Evolutionary conservation across 2,888 invertebrate genomes (phyloP).

Genomic region (Chloromyia formosa): DNA sequence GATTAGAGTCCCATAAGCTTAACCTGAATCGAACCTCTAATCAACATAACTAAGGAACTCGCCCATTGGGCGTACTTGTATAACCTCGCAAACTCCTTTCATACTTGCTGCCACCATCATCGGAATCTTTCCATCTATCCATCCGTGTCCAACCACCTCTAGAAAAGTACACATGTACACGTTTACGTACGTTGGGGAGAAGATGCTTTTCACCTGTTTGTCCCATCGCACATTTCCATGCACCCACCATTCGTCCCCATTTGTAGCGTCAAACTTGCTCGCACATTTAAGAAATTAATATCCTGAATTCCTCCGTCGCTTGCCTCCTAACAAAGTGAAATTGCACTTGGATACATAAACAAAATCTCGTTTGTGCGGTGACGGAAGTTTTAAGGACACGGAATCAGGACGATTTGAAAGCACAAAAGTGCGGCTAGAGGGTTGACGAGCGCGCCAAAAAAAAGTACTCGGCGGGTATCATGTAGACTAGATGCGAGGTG

Average conservation of each 20-base stretch:
- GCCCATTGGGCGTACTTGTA: constrained; percentile 16
- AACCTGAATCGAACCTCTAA: constrained; percentile 42
- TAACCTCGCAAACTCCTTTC: background rate
- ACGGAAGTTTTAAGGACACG: constrained; percentile 33
- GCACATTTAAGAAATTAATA: constrained; percentile 40
- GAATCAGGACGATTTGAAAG: constrained; percentile 9
- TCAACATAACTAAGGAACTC: constrained; percentile 41
- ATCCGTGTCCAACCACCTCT: background rate
- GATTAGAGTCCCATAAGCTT: constrained; percentile 41
- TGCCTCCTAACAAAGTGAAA: constrained; percentile 38
- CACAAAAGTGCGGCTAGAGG: constrained; percentile 14
- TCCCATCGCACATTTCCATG: constrained; percentile 4
- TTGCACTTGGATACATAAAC: constrained; percentile 42
- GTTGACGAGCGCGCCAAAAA: background rate
- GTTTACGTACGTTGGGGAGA: background rate
- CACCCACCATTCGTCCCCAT: background rate
- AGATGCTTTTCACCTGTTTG: constrained; percentile 28
- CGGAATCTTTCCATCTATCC: no score
- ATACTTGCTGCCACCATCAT: no score
- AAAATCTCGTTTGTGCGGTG: constrained; percentile 36
- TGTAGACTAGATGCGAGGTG: constrained; percentile 12
- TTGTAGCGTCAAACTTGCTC: constrained; percentile 20
- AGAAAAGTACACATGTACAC: background rate
- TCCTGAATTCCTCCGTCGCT: constrained; percentile 39
- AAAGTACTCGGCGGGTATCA: no score